These are phyloP conservation scores for Toxostoma redivivum DNA, from an alignment of 2,113 vertebrate genomes.

Conservation along the genomic window DNA sequence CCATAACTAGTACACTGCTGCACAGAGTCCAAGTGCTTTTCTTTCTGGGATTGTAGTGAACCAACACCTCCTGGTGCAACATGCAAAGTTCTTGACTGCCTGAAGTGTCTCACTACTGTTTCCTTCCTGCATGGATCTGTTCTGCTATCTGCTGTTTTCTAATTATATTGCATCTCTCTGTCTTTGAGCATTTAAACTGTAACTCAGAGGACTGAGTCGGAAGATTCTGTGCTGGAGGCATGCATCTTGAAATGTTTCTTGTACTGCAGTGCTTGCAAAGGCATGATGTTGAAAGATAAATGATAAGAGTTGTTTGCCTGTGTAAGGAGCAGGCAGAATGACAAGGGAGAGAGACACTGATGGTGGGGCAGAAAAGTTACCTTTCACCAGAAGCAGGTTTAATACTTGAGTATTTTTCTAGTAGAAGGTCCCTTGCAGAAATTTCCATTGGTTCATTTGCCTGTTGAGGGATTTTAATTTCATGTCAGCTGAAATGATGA, in stretches of 20 bases:
- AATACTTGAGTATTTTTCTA: background rate
- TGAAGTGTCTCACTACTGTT: fast-evolving
- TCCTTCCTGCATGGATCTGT: background rate
- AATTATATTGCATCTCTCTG: background rate
- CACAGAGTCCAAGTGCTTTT: background rate
- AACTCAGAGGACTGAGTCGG: background rate
- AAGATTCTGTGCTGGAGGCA: fast-evolving
- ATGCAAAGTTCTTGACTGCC: background rate
- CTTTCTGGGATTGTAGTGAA: background rate
- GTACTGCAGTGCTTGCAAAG: background rate
- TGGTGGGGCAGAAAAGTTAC: background rate
- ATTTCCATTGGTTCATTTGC: background rate
- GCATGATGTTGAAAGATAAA: background rate
- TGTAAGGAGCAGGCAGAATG: background rate
- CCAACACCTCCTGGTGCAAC: background rate
- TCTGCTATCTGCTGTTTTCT: background rate
- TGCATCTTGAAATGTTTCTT: background rate
- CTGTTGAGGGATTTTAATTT: background rate
- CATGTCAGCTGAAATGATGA: background rate
- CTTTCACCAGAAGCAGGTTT: background rate
- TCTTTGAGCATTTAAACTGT: background rate
- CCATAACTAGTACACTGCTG: background rate
- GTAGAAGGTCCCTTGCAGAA: background rate
- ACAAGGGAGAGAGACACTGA: background rate
- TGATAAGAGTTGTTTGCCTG: background rate